These are phyloP conservation scores for Carabus problematicus DNA, from an alignment of 2,888 invertebrate genomes.

Conservation along the genomic window DNA sequence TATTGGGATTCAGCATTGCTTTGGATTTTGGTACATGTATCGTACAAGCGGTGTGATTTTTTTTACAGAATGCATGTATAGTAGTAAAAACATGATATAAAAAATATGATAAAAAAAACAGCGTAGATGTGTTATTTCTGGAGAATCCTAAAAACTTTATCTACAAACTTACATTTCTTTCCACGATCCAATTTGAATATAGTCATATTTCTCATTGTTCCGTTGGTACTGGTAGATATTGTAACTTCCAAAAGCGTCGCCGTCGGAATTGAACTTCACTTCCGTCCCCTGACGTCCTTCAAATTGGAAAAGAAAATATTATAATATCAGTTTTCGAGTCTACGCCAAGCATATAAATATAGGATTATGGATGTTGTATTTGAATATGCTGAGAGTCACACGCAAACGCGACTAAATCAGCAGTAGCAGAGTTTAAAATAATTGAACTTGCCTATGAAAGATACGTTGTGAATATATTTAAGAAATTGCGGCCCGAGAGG, in stretches of 20 bases:
- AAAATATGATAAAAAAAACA: not conserved
- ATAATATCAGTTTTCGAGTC: not conserved
- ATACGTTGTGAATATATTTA: conserved; percentile 68
- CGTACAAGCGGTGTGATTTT: too few relatives aligned
- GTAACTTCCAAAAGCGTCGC: conserved; percentile 74
- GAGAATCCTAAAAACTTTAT: not conserved
- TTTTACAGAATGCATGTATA: too few relatives aligned
- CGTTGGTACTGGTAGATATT: conserved; percentile 73
- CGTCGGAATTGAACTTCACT: conserved; percentile 67
- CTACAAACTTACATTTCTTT: conserved; percentile 61
- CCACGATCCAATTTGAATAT: conserved; percentile 67
- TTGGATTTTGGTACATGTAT: too few relatives aligned
- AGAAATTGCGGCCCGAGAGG: conserved; percentile 66
- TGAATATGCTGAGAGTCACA: conserved; percentile 4
- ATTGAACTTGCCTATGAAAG: conserved; percentile 60
- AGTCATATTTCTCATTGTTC: conserved; percentile 64
- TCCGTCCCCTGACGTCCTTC: conserved; percentile 56
- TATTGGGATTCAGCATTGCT: too few relatives aligned
- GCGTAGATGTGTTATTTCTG: not conserved
- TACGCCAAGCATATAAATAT: not conserved
- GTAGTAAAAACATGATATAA: not conserved
- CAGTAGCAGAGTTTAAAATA: conserved; percentile 49
- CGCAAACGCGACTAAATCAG: conserved; percentile 16
- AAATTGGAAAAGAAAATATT: conserved; percentile 12
- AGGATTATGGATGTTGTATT: not conserved